These are phyloP conservation scores for Heliangelus exortis DNA, from an alignment of 2,797 vertebrate genomes.

Conservation along the genomic window DNA sequence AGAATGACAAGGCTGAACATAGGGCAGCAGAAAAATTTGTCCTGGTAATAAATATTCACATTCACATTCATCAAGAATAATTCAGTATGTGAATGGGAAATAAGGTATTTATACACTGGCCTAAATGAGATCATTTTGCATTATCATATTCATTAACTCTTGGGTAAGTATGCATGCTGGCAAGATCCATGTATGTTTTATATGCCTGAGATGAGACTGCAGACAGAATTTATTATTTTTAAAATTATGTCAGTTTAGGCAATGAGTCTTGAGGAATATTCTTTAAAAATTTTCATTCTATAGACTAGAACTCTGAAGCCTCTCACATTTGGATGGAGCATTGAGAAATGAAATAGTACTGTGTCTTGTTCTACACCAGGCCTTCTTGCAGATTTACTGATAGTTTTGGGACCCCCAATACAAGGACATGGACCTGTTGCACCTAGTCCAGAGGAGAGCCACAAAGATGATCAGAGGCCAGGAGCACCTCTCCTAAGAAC, in stretches of 20 bases:
- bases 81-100: not conserved
- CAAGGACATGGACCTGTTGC: too few species aligned
- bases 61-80: not conserved
- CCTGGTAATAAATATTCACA: not conserved
- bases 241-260: not conserved
- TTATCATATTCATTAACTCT: not conserved
- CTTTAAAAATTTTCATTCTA: not conserved
- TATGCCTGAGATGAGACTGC: not conserved
- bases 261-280: not conserved
- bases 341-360: not conserved
- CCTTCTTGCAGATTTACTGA: fast-evolving
- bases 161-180: not conserved
- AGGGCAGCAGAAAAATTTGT: not conserved
- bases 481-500: too few species aligned
- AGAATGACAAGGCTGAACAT: not conserved
- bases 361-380: not conserved
- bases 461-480: too few species aligned
- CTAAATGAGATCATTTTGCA: not conserved
- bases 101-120: not conserved
- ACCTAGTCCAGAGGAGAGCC: too few species aligned
- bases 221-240: not conserved
- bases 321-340: not conserved
- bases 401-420: too few species aligned
- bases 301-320: not conserved
- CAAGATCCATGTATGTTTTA: not conserved